Percentiles rank a stretch among this genome's conserved stretches.
Evolutionary conservation across 2,113 vertebrate species (phyloP).

Genomic region (Bambusicola thoracicus): DNA sequence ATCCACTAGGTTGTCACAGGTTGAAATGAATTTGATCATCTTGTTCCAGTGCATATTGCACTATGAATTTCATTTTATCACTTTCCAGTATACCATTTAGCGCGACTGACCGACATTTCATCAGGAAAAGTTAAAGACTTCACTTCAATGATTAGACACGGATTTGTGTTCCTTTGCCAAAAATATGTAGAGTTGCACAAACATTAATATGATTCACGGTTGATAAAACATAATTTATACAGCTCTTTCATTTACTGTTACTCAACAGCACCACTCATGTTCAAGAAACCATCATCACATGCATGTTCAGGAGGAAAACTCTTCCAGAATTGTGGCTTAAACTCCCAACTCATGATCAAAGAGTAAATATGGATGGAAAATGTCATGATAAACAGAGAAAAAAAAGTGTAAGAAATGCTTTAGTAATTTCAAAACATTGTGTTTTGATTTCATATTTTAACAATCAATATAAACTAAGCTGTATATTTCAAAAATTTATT

Average conservation of each 20-base stretch:
- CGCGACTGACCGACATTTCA: background rate
- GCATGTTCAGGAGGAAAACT: background rate
- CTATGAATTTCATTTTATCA: background rate
- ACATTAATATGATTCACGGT: background rate
- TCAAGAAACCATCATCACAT: constrained; percentile 28
- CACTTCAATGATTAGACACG: background rate
- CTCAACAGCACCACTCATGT: background rate
- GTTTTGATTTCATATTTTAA: background rate
- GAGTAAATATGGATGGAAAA: background rate
- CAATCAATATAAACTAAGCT: background rate
- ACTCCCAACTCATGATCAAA: background rate
- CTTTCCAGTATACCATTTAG: background rate
- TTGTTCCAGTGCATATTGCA: background rate
- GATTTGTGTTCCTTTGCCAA: background rate
- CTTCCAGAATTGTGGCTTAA: background rate
- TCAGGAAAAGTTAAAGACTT: constrained; percentile 5
- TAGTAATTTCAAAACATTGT: background rate
- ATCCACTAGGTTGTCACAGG: background rate
- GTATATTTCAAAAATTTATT: background rate
- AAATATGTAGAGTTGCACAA: background rate
- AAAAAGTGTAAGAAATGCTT: background rate
- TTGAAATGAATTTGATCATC: background rate
- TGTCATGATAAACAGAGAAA: background rate
- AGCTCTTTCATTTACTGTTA: background rate
- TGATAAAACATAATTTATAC: background rate